phyloP scores from a whole-genome alignment of 2,888 invertebrate species.

The Drosophila quinaria region DNA sequence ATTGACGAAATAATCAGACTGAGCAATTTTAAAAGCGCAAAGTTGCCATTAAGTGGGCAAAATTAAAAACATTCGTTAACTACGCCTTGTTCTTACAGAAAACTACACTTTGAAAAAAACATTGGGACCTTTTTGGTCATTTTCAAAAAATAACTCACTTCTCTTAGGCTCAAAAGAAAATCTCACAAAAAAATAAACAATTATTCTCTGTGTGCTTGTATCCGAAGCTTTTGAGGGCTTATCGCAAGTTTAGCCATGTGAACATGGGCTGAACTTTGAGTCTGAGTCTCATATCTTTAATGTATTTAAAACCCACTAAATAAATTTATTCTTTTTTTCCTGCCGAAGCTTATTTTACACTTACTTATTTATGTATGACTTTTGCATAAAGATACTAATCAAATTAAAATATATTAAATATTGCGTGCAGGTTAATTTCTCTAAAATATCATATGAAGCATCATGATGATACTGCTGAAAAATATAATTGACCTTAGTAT shows the following conservation, averaged over 20 bases:
- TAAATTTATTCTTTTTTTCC: background rate
- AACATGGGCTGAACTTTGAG: constrained; percentile 28
- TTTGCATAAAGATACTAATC: background rate
- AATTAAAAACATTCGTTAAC: background rate
- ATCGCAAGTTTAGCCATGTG: constrained; percentile 39
- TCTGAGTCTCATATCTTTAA: constrained; percentile 24
- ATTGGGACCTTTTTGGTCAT: background rate
- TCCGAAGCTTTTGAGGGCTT: constrained; percentile 15
- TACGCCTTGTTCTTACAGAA: background rate
- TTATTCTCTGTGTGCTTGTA: constrained; percentile 11
- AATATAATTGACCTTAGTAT: background rate
- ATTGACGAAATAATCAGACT: constrained; percentile 40
- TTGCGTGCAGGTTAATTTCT: background rate
- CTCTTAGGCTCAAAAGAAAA: background rate
- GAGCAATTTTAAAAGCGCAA: constrained; percentile 9
- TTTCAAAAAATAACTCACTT: background rate
- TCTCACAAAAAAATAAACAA: background rate
- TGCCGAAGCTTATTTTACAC: background rate
- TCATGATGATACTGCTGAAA: background rate
- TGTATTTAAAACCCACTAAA: background rate
- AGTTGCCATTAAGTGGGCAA: constrained; percentile 1
- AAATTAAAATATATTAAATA: too few species aligned
- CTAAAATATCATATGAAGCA: background rate
- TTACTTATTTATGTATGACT: background rate
- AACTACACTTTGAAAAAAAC: constrained; percentile 25